Base-by-base conservation (phyloP, 2,797 vertebrate species). In the Champsocephalus esox region DNA sequence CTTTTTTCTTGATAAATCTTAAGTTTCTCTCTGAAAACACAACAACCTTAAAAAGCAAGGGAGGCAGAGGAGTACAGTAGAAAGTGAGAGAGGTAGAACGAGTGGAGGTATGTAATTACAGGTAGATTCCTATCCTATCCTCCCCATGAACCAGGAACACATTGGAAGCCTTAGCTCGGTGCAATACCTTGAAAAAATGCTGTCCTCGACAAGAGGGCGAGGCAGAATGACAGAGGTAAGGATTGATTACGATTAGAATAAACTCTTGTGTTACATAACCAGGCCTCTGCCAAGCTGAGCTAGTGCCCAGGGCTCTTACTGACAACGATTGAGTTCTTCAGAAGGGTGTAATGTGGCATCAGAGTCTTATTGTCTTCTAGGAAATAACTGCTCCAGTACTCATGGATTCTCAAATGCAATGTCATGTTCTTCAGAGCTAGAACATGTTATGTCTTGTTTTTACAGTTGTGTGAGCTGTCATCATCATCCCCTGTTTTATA, bases 71-170 rank as follows among this genome's bases (percentile, higher is more conserved):
- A 59, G 58, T 52, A 54, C 58, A 79, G 57, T 55, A 46, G 61
- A 65, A 45, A 61, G 65, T 24, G 66, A 57, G 75, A 77, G 62
- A 76, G 77, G 62, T 73, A 84, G 70, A 70, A 77, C 41, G 73
- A 80, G 75, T 32, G 71, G 60, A 90, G 83, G 75, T 89, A 87
- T 89, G 88, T 87, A 71, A 83, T 65, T 83, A 67, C 88, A 93
- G 88, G 91, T 90, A 94, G 74, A 93, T 93, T 95, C 93, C 94
- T 94, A 92, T 94, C 95, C 95, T 96, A 96, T 95, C 95, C 96
- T 95, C 85, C 84, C 89, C 92, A 66, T 93, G 96, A 97, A 96
- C 96, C 95, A 95, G 90, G 92, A 95, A 94, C 81, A 94, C 68
- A 80, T 77, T 83, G 66, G 72, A 89, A 90, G 89, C 89, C 82